Conservation (phyloP, 2,797 vertebrate species). For the Ataeniobius toweri region DNA sequence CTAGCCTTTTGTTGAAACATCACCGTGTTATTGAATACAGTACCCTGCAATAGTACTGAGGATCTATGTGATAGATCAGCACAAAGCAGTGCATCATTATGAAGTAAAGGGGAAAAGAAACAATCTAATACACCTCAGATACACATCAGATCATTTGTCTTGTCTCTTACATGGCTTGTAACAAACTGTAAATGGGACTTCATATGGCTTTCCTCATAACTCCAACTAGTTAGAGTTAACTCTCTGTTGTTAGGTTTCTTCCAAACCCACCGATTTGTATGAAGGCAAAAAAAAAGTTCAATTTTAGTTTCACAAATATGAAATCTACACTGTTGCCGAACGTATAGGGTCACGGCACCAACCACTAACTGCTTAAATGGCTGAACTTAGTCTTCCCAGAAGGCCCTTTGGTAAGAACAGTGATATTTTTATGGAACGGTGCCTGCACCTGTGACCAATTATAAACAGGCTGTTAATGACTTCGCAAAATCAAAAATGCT, state of each 20-base stretch:
- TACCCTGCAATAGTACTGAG: neutral
- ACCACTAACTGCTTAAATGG: neutral
- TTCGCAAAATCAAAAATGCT: rapidly evolving
- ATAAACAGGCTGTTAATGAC: slow-evolving; percentile 3
- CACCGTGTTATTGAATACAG: neutral
- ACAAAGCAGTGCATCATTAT: neutral
- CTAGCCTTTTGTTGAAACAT: neutral
- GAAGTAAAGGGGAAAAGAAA: neutral
- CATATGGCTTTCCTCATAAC: too few species aligned
- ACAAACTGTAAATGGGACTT: too few species aligned
- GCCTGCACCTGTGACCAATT: neutral
- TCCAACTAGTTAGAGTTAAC: too few species aligned
- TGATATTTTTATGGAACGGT: neutral
- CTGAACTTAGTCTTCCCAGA: neutral
- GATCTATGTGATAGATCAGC: neutral
- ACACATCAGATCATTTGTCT: too few species aligned
- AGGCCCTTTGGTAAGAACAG: neutral
- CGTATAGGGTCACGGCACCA: too few species aligned
- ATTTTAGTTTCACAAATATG: too few species aligned
- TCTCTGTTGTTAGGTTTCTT: too few species aligned
- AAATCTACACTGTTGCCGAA: too few species aligned
- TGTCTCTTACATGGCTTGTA: too few species aligned
- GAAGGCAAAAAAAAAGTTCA: too few species aligned
- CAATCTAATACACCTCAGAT: too few species aligned
- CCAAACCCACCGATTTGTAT: too few species aligned